Evolutionary conservation across 1,140 invertebrate species (phyloP).

Genomic region (Atta texana): DNA sequence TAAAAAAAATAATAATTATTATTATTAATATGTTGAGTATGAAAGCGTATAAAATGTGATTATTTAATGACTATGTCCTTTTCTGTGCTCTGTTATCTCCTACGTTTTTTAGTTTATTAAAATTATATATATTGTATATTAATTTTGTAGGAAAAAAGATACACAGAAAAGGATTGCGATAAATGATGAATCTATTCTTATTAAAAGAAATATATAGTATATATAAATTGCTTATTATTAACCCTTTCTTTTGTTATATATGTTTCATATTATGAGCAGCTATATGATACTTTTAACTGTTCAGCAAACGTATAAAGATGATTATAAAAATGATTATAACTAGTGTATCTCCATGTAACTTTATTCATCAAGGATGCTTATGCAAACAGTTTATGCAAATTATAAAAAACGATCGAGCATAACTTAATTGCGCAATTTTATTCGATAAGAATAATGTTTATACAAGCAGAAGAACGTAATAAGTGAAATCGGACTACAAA

Average conservation of each 20-base stretch:
- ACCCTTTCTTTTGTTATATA: not conserved
- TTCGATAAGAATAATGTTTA: too few species aligned
- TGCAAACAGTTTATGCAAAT: not conserved
- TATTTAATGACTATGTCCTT: constrained; percentile 22
- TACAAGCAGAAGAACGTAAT: too few species aligned
- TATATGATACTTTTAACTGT: not conserved
- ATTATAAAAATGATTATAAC: not conserved
- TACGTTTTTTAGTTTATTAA: constrained; percentile 17
- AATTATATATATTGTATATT: constrained; percentile 12
- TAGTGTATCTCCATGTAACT: not conserved
- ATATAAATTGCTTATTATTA: not conserved
- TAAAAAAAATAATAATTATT: constrained; percentile 5
- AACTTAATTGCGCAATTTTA: too few species aligned
- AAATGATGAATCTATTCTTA: not conserved
- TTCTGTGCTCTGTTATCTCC: constrained; percentile 8
- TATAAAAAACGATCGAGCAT: too few species aligned
- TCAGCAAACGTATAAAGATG: not conserved
- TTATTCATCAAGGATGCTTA: not conserved
- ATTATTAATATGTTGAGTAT: constrained; percentile 11
- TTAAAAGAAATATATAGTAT: not conserved
- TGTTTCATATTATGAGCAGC: too few species aligned
- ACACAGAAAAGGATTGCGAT: constrained; percentile 29
- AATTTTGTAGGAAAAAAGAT: not conserved
- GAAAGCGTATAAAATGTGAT: constrained; percentile 32
- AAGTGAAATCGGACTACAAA: too few species aligned